Conservation (phyloP, 1,140 invertebrate species). For the Drosophila eugracilis region DNA sequence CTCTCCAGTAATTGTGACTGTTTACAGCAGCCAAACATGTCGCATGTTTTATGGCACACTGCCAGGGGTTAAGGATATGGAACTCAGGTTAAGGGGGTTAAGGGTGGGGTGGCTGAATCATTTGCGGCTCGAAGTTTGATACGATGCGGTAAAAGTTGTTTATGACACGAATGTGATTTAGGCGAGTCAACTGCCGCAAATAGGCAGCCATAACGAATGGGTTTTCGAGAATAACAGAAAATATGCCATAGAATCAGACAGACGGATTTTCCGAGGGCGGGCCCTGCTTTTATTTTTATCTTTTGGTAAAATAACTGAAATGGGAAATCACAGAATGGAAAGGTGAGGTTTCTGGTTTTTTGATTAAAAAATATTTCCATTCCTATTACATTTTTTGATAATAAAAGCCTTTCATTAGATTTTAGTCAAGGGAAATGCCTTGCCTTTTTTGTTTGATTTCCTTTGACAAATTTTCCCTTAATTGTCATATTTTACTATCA, state of each 20-base stretch:
- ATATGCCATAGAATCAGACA: too few relatives aligned
- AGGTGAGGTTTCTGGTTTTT: too few relatives aligned
- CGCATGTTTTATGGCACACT: constrained; percentile 43
- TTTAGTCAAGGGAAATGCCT: too few relatives aligned
- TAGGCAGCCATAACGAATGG: constrained; percentile 9
- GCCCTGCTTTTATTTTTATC: too few relatives aligned
- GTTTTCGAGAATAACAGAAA: not conserved
- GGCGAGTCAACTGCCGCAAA: constrained; percentile 3
- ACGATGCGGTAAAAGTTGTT: constrained; percentile 26
- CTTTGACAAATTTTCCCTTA: too few relatives aligned
- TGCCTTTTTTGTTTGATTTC: too few relatives aligned
- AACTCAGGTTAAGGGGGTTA: not conserved
- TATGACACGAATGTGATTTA: constrained; percentile 34
- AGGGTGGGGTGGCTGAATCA: not conserved
- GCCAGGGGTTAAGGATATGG: constrained; percentile 2
- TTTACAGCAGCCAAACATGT: constrained; percentile 53
- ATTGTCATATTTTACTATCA: too few relatives aligned
- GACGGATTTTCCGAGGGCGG: not conserved
- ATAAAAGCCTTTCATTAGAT: too few relatives aligned
- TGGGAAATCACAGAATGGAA: too few relatives aligned
- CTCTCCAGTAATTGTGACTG: constrained; percentile 53
- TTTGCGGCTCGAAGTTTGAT: constrained; percentile 24
- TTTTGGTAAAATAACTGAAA: too few relatives aligned
- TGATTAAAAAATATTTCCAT: too few relatives aligned
- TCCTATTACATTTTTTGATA: too few relatives aligned